Evolutionary conservation across 2,113 vertebrate genomes (phyloP), one percentile per base, ranked within the genome.

Genomic region (Ciconia stormi): DNA sequence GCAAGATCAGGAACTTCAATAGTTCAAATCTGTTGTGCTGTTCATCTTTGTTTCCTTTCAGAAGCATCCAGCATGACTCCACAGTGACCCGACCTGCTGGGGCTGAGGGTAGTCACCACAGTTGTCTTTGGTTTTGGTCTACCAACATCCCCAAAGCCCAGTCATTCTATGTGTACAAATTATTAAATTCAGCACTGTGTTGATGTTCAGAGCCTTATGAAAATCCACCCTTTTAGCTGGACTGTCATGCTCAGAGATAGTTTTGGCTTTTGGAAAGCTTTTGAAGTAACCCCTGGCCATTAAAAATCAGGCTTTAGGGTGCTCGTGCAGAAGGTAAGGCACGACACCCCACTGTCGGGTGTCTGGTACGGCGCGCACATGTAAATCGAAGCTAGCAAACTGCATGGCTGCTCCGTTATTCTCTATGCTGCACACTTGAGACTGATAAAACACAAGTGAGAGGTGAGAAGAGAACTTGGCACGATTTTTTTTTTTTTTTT

Each of bases 341-440:
- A 16, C 0, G 0, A 30, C 15, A 29, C 4, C 6, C 11, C 6
- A 0, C 10, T 47, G 13, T 16, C 2, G 1, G 29, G 6, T 56
- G 9, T 32, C 19, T 50, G 53, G 8, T n/a, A 61, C 1, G 8
- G 12, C 26, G n/a, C 18, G 50, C 11, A n/a, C 1, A 0, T 8
- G 11, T 34, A 44, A 78, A 53, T 20, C 58, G 11, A n/a, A 79
- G 36, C 19, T 3, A 46, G 9, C 5, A 82, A 90, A 84, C 13
- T 38, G 52, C 13, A 20, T 7, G 14, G 18, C 13, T 20, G 11
- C 10, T 49, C 46, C 6, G 2, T 29, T 66, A 61, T 50, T 42
- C 29, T 80, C 26, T 49, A 4, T 27, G 21, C 32, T 71, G n/a
- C 27, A 61, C 16, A 6, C 11, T 5, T 55, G 65, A 84, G 89